These are phyloP conservation scores for Gastracanthus pulcherrimus DNA, from an alignment of 2,888 invertebrate species.

Conservation along the genomic window DNA sequence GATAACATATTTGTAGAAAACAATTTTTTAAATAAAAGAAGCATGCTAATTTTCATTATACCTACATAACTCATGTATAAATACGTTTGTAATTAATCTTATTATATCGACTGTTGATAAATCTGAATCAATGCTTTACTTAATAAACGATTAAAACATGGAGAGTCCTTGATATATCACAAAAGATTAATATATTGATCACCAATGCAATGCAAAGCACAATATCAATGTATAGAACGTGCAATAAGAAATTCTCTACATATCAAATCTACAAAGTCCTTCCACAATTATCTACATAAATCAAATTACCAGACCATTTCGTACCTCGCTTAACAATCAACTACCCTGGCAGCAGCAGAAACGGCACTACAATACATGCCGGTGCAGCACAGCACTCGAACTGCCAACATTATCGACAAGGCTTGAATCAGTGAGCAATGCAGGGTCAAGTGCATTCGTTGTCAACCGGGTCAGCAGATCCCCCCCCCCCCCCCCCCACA, in stretches of 20 bases:
- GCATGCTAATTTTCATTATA: too few relatives aligned
- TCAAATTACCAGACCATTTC: neutral
- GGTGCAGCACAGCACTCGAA: neutral
- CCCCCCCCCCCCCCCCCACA: too few relatives aligned
- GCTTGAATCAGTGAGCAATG: neutral
- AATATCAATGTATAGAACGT: neutral
- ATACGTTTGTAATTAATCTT: too few relatives aligned
- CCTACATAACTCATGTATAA: too few relatives aligned
- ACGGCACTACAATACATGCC: neutral
- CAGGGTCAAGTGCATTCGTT: neutral
- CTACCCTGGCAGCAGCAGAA: neutral
- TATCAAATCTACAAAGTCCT: neutral
- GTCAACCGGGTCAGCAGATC: neutral
- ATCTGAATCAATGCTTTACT: too few relatives aligned
- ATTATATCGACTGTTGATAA: too few relatives aligned
- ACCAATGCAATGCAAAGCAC: too few relatives aligned
- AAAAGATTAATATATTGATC: too few relatives aligned
- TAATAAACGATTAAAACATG: too few relatives aligned
- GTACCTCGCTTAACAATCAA: neutral
- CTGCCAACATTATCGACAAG: conserved; percentile 1
- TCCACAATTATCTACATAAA: neutral
- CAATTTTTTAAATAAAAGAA: too few relatives aligned
- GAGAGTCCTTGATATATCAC: too few relatives aligned
- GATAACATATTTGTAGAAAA: too few relatives aligned
- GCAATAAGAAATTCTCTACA: neutral